A percentile compares a stretch with the other conserved stretches of the same genome.
phyloP scores from a whole-genome alignment of 2,113 vertebrate species.

The Proteles cristata region DNA sequence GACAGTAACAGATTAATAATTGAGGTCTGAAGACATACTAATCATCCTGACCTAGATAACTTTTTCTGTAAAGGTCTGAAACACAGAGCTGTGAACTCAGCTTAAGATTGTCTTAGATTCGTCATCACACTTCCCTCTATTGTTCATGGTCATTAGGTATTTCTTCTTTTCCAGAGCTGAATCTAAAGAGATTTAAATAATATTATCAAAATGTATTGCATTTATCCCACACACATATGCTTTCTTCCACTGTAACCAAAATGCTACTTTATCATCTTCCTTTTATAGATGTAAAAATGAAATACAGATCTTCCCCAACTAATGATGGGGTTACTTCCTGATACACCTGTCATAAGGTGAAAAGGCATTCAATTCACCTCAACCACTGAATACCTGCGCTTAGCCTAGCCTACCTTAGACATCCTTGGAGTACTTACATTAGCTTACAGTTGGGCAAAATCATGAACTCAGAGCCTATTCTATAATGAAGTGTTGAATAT shows the following conservation, averaged over 20 bases:
- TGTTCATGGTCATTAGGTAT: neutral
- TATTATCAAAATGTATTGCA: slow-evolving; percentile 8
- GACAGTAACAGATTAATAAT: neutral
- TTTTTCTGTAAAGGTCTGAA: slow-evolving; percentile 17
- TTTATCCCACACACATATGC: neutral
- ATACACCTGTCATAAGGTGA: neutral
- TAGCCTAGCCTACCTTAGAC: neutral
- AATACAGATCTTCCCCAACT: neutral
- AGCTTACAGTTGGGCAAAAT: neutral
- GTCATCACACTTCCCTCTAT: neutral
- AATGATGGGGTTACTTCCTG: neutral
- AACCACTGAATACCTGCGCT: neutral
- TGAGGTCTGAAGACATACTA: neutral
- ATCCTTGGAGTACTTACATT: neutral
- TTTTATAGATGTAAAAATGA: slow-evolving; percentile 30
- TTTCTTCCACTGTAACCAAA: neutral
- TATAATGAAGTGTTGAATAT: neutral
- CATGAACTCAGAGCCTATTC: neutral
- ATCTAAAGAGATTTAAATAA: slow-evolving; percentile 24
- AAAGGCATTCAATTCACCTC: neutral
- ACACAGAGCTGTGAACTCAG: neutral
- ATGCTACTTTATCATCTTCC: neutral
- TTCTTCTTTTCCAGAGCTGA: slow-evolving; percentile 17
- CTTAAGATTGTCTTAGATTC: slow-evolving; percentile 1
- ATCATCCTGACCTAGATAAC: neutral